Conservation (phyloP, 2,888 invertebrate species). For the Lissocephala sabroskyi region DNA sequence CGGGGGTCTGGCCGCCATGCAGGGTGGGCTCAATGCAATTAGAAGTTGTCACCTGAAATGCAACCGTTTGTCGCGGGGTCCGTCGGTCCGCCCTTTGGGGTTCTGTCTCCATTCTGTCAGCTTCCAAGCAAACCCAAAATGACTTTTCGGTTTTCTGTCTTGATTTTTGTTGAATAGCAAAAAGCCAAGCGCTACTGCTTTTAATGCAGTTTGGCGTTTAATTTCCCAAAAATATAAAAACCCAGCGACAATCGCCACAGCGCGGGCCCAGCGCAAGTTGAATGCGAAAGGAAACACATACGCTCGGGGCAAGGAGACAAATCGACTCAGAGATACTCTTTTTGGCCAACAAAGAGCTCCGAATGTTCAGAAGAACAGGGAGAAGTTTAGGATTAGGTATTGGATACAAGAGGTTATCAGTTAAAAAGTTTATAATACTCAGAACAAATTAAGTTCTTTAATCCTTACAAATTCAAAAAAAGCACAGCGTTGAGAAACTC, state of each 20-base stretch:
- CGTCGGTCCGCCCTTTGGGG: constrained; percentile 12
- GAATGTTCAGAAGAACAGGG: no score
- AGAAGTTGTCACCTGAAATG: constrained; percentile 27
- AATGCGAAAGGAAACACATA: background rate
- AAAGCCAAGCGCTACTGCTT: constrained; percentile 23
- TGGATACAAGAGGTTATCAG: no score
- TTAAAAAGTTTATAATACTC: no score
- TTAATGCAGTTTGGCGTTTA: constrained; percentile 25
- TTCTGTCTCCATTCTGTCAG: constrained; percentile 23
- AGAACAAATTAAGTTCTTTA: no score
- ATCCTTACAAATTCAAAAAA: no score
- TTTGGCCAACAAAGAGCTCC: no score
- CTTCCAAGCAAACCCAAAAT: constrained; percentile 46
- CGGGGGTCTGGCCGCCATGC: no score
- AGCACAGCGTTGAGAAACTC: no score
- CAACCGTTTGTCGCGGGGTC: constrained; percentile 9
- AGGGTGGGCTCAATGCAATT: constrained; percentile 24
- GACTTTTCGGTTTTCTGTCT: constrained; percentile 41
- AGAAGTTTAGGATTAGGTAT: no score
- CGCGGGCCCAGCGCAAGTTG: background rate
- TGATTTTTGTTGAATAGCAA: constrained; percentile 10
- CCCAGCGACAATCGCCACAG: no score
- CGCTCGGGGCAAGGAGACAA: no score
- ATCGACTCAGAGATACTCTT: no score
- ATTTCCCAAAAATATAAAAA: constrained; percentile 16